A percentile compares a stretch with the other conserved stretches of the same genome.
These are phyloP conservation scores for Lissonota sp. DNA, from an alignment of 2,888 invertebrate genomes.

Conservation along the genomic window DNA sequence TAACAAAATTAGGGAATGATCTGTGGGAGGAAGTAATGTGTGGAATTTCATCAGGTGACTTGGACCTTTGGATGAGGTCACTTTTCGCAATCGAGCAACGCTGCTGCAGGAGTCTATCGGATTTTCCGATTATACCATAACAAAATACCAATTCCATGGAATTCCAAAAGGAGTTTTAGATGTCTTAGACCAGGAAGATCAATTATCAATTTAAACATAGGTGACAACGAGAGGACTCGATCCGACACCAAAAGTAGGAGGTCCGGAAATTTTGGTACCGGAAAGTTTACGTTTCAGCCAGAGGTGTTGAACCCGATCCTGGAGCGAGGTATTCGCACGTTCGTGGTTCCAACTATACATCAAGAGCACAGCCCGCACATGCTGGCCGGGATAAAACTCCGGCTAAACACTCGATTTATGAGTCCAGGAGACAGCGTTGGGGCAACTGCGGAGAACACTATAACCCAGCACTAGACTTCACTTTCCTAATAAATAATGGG, in stretches of 20 bases:
- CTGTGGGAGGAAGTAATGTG: too few species aligned
- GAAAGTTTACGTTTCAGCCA: constrained; percentile 41
- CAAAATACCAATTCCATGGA: too few species aligned
- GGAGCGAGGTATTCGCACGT: constrained; percentile 50
- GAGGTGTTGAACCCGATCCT: constrained; percentile 54
- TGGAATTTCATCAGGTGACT: too few species aligned
- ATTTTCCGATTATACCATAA: too few species aligned
- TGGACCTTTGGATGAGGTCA: too few species aligned
- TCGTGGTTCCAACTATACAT: constrained; percentile 48
- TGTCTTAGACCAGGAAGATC: too few species aligned
- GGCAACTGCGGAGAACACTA: constrained; percentile 42
- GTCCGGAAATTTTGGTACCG: constrained; percentile 29
- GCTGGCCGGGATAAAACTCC: constrained; percentile 56
- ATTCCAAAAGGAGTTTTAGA: too few species aligned
- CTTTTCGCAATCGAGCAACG: too few species aligned
- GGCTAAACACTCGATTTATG: constrained; percentile 71
- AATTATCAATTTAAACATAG: too few species aligned
- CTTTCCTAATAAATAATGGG: constrained; percentile 71
- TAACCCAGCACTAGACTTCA: constrained; percentile 41
- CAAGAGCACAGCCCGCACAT: constrained; percentile 30
- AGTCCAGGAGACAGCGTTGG: constrained; percentile 59
- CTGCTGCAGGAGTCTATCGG: too few species aligned
- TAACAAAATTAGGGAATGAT: too few species aligned
- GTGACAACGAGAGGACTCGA: too few species aligned
- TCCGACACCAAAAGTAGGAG: constrained; percentile 10